phyloP scores from a whole-genome alignment of 1,140 invertebrate genomes.

The Cylas formicarius region DNA sequence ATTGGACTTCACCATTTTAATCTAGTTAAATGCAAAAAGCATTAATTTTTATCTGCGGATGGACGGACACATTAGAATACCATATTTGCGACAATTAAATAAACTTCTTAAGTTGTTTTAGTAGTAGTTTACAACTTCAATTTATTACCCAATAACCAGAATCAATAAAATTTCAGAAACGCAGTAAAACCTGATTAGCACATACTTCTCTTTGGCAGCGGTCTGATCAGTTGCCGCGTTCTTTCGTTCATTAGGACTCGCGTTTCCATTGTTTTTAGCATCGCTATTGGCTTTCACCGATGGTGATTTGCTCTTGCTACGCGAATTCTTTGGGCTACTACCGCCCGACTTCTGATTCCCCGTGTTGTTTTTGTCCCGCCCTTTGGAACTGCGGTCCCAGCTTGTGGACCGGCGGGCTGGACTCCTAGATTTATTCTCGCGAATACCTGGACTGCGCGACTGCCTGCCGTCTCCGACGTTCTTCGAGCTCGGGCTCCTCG shows the following conservation, averaged over 20 bases:
- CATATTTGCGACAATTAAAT: too few relatives aligned
- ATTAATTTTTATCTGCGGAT: too few relatives aligned
- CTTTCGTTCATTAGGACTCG: slow-evolving; percentile 28
- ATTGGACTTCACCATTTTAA: too few relatives aligned
- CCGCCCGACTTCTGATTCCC: slow-evolving; percentile 10
- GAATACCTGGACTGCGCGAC: too few relatives aligned
- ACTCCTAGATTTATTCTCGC: slow-evolving; percentile 12
- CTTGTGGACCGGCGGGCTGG: slow-evolving; percentile 7
- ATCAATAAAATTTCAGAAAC: background rate
- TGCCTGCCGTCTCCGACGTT: too few relatives aligned
- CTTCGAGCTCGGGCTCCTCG: slow-evolving; percentile 14
- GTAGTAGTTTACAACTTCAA: too few relatives aligned
- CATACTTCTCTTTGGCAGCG: slow-evolving; percentile 8
- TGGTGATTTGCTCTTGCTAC: slow-evolving; percentile 16
- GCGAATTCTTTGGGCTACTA: slow-evolving; percentile 8
- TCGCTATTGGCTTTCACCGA: slow-evolving; percentile 21
- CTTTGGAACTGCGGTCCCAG: slow-evolving; percentile 19
- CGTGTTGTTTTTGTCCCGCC: slow-evolving; percentile 9
- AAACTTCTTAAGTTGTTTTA: too few relatives aligned
- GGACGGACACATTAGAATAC: too few relatives aligned
- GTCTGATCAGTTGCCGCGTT: slow-evolving; percentile 26
- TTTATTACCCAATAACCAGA: too few relatives aligned
- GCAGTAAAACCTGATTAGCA: slow-evolving; percentile 12
- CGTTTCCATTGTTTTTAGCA: slow-evolving; percentile 33
- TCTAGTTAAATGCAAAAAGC: too few relatives aligned